A percentile compares a stretch with the other conserved stretches of the same genome.
Conservation (phyloP, 2,888 invertebrate species). For the Mythimna impura region DNA sequence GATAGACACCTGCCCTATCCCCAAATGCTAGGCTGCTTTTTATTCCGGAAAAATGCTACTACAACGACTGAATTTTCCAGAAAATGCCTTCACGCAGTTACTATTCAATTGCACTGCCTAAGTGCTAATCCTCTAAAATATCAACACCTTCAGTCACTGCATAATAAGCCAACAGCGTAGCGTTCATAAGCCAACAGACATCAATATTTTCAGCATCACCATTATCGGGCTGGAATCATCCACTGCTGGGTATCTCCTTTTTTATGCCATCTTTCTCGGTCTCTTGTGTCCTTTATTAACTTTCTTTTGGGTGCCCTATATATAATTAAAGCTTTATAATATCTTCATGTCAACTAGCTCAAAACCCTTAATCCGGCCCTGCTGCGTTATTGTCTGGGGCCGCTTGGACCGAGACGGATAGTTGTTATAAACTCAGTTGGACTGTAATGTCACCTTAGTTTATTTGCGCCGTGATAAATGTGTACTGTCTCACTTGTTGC, state of each 20-base stretch:
- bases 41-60: too few species aligned
- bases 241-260: too few species aligned
- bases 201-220: not conserved
- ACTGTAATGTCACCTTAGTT: conserved; percentile 60
- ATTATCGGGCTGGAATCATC: too few species aligned
- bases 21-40: too few species aligned
- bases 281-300: too few species aligned
- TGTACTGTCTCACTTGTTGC: conserved; percentile 66
- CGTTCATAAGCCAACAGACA: not conserved
- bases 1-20: too few species aligned
- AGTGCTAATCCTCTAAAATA: not conserved
- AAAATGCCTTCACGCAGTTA: not conserved
- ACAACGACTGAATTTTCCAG: not conserved
- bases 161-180: not conserved
- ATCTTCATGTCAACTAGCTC: conserved; percentile 2
- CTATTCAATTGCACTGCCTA: not conserved
- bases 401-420: conserved; percentile 62
- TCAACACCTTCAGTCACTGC: not conserved
- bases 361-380: conserved; percentile 46
- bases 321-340: not conserved
- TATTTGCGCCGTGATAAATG: conserved; percentile 65
- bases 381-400: conserved; percentile 45
- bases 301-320: not conserved
- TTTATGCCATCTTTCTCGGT: too few species aligned
- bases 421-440: conserved; percentile 66